Evolutionary conservation across 1,140 invertebrate genomes (phyloP).

Genomic region (Hylaeus volcanicus): DNA sequence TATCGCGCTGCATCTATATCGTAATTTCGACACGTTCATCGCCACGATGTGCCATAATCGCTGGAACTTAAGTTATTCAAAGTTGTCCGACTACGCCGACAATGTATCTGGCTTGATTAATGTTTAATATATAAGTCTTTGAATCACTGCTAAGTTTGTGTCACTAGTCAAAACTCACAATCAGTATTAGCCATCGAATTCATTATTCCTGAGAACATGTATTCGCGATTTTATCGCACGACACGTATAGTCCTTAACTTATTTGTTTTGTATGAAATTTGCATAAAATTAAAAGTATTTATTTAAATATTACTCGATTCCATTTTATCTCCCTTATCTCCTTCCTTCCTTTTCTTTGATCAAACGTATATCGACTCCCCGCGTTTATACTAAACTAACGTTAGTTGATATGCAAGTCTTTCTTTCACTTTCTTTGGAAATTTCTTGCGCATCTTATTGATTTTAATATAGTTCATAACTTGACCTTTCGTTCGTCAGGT

Average conservation of each 20-base stretch:
- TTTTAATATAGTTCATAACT: too few species aligned
- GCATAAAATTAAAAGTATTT: conserved; percentile 29
- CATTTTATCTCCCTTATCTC: background rate
- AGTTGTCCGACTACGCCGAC: background rate
- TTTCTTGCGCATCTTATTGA: too few species aligned
- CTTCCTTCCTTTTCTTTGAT: background rate
- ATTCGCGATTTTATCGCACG: background rate
- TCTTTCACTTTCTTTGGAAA: too few species aligned
- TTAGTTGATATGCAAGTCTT: too few species aligned
- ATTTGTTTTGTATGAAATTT: conserved; percentile 17
- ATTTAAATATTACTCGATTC: background rate
- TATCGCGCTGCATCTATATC: background rate
- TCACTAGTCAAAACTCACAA: conserved; percentile 51
- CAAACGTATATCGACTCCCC: too few species aligned
- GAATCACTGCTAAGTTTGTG: background rate
- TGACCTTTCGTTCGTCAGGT: too few species aligned
- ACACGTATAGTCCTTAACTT: conserved; percentile 15
- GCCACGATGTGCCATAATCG: conserved; percentile 13
- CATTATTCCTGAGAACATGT: background rate
- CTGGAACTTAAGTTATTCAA: background rate
- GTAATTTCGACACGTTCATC: background rate
- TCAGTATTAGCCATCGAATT: conserved; percentile 58
- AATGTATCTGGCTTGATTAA: background rate
- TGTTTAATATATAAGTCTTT: too few species aligned
- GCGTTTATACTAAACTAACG: too few species aligned